Conservation (phyloP, 2,888 invertebrate species). For the Conchocele bisecta region DNA sequence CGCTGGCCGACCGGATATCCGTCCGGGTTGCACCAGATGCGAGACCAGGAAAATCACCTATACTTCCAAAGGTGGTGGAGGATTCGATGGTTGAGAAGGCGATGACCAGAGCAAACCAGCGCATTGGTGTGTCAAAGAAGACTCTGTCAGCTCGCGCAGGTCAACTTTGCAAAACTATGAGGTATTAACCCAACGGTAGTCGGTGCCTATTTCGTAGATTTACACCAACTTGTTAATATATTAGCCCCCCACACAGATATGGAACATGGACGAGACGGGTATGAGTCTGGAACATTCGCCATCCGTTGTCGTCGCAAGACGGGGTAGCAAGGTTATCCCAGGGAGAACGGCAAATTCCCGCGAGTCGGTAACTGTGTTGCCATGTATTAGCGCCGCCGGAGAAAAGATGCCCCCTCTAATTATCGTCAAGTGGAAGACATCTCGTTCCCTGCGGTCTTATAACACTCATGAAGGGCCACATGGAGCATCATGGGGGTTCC, state of each 20-base stretch:
- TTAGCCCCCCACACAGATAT: neutral
- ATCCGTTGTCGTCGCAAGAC: neutral
- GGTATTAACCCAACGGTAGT: neutral
- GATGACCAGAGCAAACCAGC: neutral
- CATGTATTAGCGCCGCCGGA: conserved; percentile 3
- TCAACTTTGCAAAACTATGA: neutral
- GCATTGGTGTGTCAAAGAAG: neutral
- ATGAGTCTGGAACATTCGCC: conserved; percentile 4
- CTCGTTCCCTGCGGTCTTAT: conserved; percentile 10
- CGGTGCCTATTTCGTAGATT: neutral
- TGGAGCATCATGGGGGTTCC: conserved; percentile 5
- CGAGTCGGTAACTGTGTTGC: neutral
- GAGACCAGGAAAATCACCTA: too few species aligned
- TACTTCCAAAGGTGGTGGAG: too few species aligned
- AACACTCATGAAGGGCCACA: conserved; percentile 12
- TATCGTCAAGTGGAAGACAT: conserved; percentile 39
- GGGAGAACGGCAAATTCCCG: conserved; percentile 1
- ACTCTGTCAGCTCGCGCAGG: neutral
- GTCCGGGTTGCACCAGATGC: too few species aligned
- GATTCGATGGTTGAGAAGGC: neutral
- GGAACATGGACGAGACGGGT: conserved; percentile 9
- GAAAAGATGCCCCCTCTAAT: conserved; percentile 27
- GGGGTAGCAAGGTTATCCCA: conserved; percentile 2
- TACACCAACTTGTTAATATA: neutral
- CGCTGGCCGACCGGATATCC: too few species aligned